phyloP scores from a whole-genome alignment of 2,888 invertebrate species.

The Aleiodes alternator region DNA sequence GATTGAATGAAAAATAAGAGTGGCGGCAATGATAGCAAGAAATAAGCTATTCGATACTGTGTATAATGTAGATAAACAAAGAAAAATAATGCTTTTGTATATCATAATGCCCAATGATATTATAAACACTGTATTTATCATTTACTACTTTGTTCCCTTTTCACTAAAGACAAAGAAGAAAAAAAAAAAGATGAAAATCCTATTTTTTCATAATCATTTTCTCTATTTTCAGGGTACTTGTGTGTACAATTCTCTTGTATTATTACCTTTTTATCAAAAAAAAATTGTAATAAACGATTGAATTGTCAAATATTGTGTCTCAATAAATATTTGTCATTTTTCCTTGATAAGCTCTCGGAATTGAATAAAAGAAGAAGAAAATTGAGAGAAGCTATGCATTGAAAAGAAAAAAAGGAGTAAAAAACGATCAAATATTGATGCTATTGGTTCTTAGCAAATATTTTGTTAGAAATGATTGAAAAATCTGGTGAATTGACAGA shows the following conservation, averaged over 20 bases:
- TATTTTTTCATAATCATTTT: neutral
- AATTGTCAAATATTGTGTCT: conserved; percentile 9
- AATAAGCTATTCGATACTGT: conserved; percentile 29
- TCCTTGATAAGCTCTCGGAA: too few relatives aligned
- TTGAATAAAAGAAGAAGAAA: too few relatives aligned
- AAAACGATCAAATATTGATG: too few relatives aligned
- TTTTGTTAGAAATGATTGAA: too few relatives aligned
- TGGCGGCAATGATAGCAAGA: conserved; percentile 39
- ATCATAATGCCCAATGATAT: neutral
- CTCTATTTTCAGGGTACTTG: neutral
- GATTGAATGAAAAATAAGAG: conserved; percentile 5
- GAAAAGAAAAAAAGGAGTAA: too few relatives aligned
- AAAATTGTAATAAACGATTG: conserved; percentile 20
- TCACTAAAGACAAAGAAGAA: neutral
- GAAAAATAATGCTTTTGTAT: neutral
- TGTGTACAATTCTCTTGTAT: conserved; percentile 2
- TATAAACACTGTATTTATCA: conserved; percentile 2
- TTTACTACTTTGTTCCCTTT: neutral
- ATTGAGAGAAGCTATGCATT: too few relatives aligned
- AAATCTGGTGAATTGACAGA: too few relatives aligned
- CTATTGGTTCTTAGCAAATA: too few relatives aligned
- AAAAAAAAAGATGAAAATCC: too few relatives aligned
- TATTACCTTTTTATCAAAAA: neutral
- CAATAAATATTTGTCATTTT: too few relatives aligned
- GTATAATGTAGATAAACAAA: neutral